A percentile compares a stretch with the other conserved stretches of the same genome.
Conservation (phyloP, 2,888 invertebrate genomes). For the Branchellion lobata region DNA sequence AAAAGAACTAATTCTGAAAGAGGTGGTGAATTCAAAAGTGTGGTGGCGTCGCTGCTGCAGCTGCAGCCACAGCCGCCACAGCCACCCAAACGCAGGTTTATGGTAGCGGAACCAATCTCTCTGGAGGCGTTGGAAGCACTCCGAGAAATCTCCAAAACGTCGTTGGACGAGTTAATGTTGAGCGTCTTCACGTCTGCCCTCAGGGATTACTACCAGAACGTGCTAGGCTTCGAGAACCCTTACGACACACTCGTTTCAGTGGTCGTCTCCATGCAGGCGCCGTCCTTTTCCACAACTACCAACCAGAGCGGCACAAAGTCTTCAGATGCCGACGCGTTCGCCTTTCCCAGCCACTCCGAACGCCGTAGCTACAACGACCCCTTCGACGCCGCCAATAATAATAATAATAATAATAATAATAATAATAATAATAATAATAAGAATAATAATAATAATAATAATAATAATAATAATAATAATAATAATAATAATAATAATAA, state of each 20-base stretch:
- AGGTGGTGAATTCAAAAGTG: not conserved
- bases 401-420: no score
- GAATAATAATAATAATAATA: no score
- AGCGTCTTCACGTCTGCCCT: conserved; percentile 66
- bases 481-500: no score
- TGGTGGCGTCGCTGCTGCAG: not conserved
- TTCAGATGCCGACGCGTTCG: no score
- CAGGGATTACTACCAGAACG: conserved; percentile 63
- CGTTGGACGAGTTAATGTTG: conserved; percentile 66
- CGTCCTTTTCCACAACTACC: conserved; percentile 46
- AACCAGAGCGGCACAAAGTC: no score
- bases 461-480: no score
- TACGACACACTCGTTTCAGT: conserved; percentile 64
- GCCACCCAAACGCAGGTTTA: not conserved
- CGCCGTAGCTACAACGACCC: no score
- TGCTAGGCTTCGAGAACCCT: conserved; percentile 65
- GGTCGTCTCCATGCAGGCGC: conserved; percentile 56
- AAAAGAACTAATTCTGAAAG: no score
- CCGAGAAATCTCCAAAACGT: conserved; percentile 66
- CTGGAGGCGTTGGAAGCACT: conserved; percentile 52
- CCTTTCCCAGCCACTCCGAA: no score
- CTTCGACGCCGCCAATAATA: no score
- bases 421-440: no score
- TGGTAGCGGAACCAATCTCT: conserved; percentile 23
- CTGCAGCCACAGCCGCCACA: no score